Evolutionary conservation across 2,113 vertebrate genomes (phyloP).

Genomic region (Aythya baeri): DNA sequence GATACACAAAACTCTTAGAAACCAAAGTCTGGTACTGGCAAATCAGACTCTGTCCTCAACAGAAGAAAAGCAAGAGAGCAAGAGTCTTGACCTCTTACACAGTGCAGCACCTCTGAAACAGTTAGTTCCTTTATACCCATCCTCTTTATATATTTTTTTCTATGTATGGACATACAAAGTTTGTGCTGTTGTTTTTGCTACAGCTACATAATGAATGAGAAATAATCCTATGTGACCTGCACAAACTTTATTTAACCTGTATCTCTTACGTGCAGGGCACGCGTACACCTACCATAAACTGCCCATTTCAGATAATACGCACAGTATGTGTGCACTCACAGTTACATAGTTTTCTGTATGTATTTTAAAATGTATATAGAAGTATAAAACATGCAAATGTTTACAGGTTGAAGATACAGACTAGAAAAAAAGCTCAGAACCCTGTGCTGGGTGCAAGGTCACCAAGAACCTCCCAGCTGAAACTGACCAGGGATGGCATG

Average conservation of each 20-base stretch:
- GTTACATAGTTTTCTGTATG: background rate
- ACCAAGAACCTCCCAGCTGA: background rate
- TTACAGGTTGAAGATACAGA: background rate
- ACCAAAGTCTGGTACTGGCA: background rate
- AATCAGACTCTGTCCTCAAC: background rate
- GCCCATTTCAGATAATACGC: background rate
- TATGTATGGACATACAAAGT: background rate
- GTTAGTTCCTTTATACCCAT: background rate
- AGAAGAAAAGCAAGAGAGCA: background rate
- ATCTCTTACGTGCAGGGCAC: background rate
- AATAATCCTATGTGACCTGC: background rate
- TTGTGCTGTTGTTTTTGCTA: background rate
- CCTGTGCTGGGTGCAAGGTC: background rate
- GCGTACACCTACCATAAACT: background rate
- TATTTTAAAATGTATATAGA: background rate
- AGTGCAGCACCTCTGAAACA: background rate
- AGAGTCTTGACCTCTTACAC: accelerated
- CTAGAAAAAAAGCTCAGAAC: background rate
- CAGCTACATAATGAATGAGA: background rate
- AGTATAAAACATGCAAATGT: background rate
- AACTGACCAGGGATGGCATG: background rate
- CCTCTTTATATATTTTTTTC: background rate
- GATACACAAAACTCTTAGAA: background rate
- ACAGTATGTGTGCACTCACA: no score
- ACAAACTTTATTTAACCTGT: background rate